Evolutionary conservation across 1,140 invertebrate species (phyloP), one percentile per base, ranked within the genome.

Genomic region (Neuroterus valhalla): DNA sequence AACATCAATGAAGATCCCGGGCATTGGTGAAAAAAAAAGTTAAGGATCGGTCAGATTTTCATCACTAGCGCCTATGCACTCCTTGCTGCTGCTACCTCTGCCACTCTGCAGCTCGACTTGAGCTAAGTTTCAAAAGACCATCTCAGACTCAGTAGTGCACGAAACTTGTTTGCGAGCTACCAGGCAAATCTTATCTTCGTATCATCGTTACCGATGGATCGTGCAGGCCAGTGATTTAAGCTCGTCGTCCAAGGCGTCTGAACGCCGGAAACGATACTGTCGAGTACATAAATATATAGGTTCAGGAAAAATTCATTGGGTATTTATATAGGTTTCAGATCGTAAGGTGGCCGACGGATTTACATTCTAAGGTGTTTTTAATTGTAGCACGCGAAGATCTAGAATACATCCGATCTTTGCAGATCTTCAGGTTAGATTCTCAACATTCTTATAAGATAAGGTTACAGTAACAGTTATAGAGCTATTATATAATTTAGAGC

Each of bases 121-220:
- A 26, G 26, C 26, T 2, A 26, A 26, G 26, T 26, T 26, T 26
- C 26, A 26, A 26, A 26, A 26, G 26, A 2, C 4, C 26, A 21
- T 52, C 19, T 23, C 50, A 52, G 23, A 50, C 10, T 46, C 45
- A 46, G 45, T 23, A 19, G 23, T 15, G 21, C 2, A 26, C 52
- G 52, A 55, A 70, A 76, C 81, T 79, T 81, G 82, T 82, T 82
- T 83, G 78, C 75, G 79, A 45, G 81, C 77, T 71, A 66, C 19
- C 72, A 69, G 50, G 55, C 70, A 74, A 78, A 75, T 76, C 70
- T 70, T 66, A 23, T 66, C 71, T 46, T 46, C 19, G 55, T 75
- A 70, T 82, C 80, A 77, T 78, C 76, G 71, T 82, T 82, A 82
- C 82, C 80, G 76, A 73, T 67, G 72, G 69, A 80, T 79, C 80